phyloP scores from a whole-genome alignment of 1,140 invertebrate species.

The Nixonia krombeini region DNA sequence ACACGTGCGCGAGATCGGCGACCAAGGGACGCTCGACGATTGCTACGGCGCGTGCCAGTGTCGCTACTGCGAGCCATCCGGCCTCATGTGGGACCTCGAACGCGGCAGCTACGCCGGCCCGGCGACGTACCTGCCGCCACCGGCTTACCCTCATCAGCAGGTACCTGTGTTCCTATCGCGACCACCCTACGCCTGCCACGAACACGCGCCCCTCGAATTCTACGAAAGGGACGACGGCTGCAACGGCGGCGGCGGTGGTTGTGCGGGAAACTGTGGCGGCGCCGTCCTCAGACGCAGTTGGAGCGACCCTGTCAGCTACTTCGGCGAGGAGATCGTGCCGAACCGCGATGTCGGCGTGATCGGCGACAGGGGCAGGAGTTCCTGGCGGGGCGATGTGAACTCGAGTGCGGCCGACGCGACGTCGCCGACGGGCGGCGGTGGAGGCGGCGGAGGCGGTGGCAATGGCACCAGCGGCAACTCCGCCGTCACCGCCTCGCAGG shows the following conservation, averaged over 20 bases:
- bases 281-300: slow-evolving; percentile 74
- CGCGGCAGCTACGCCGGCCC: slow-evolving; percentile 70
- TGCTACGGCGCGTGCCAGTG: slow-evolving; percentile 80
- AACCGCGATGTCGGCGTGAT: slow-evolving; percentile 72
- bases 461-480: slow-evolving; percentile 12
- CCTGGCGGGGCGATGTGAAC: slow-evolving; percentile 48
- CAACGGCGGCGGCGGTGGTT: background rate
- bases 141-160: slow-evolving; percentile 25
- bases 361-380: slow-evolving; percentile 62
- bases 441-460: slow-evolving; percentile 11
- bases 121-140: slow-evolving; percentile 30
- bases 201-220: slow-evolving; percentile 37
- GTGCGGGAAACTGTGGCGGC: slow-evolving; percentile 41
- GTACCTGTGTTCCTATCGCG: slow-evolving; percentile 59
- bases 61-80: slow-evolving; percentile 82
- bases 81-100: slow-evolving; percentile 83
- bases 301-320: slow-evolving; percentile 74
- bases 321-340: slow-evolving; percentile 58
- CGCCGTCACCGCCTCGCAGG: slow-evolving; percentile 48
- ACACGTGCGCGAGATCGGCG: slow-evolving; percentile 65
- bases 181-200: slow-evolving; percentile 47
- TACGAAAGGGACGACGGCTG: slow-evolving; percentile 18
- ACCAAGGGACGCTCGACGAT: slow-evolving; percentile 58
- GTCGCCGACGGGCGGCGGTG: slow-evolving; percentile 52
- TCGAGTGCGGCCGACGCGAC: slow-evolving; percentile 19